A percentile compares a stretch with the other conserved stretches of the same genome.
Conservation (phyloP, 2,888 invertebrate species). For the Pammene aurita region DNA sequence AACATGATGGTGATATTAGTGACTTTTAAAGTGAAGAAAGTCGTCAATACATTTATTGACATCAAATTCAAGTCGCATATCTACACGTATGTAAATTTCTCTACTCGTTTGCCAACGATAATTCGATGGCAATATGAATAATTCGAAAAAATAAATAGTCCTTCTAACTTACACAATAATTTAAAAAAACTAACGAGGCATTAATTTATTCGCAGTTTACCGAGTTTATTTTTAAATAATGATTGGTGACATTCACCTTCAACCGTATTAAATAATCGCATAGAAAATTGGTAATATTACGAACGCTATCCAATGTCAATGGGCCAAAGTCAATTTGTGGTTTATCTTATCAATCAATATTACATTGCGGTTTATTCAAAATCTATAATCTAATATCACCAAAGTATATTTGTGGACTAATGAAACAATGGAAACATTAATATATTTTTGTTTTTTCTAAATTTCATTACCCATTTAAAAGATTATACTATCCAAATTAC, state of each 20-base stretch:
- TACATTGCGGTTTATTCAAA: constrained; percentile 4
- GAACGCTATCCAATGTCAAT: constrained; percentile 31
- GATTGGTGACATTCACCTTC: constrained; percentile 26
- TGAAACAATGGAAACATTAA: too few relatives aligned
- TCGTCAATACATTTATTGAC: background rate
- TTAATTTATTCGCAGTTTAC: background rate
- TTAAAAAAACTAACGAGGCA: background rate
- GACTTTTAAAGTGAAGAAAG: background rate
- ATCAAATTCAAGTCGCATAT: background rate
- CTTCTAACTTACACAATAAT: background rate
- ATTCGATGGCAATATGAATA: too few relatives aligned
- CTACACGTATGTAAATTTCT: too few relatives aligned
- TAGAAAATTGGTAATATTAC: constrained; percentile 25
- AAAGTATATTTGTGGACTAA: too few relatives aligned
- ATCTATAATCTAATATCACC: too few relatives aligned
- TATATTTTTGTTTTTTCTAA: too few relatives aligned
- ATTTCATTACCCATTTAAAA: background rate
- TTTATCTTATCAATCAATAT: constrained; percentile 20
- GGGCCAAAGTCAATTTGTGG: constrained; percentile 36
- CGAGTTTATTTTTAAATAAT: background rate
- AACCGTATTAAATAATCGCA: constrained; percentile 25
- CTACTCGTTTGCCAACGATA: too few relatives aligned
- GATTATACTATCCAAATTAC: constrained; percentile 24
- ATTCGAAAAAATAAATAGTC: background rate
- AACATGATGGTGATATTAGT: background rate